Base-by-base conservation (phyloP, 2,797 vertebrate genomes). In the Cygnus olor region DNA sequence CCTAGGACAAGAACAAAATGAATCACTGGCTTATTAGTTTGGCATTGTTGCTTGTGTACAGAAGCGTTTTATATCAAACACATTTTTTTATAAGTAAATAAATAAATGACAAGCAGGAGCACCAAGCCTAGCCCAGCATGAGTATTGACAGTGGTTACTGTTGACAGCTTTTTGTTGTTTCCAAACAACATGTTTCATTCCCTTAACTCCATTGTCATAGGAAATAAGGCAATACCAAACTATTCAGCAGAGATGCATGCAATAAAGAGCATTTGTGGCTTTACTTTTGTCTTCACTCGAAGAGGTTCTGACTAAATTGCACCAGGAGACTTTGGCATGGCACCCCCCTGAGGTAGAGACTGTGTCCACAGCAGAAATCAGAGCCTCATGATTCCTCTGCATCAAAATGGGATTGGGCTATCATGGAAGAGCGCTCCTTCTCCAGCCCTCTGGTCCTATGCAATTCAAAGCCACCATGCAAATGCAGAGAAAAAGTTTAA, bases 161-260 rank as follows among this genome's bases (percentile, higher is more conserved):
- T 93, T 94, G 95, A 97, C 95, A 97, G 94, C 94, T 93, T 97
- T 96, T 93, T 97, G 63, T 91, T 95, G 73, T 95, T 97, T 95
- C 95, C 95, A 94, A 87, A 95, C 91, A 95, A 95, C 85, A 95
- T 94, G 70, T 97, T 97, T 95, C 90, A 95, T 97, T 96, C 86
- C 74, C 77, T 96, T 96, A 91, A 90, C 65, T 96, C 93, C 57
- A 89, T 94, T 96, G 94, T 96, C 93, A 94, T 5, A 87, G 71
- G 85, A 45, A 96, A 78, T 53, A 90, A 69, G 74, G 89, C 73
- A 94, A 80, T 90, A 94, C 83, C 40, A 64, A 92, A 81, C 73
- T 93, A 66, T 95, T 91, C 90, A 83, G 77, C 57, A 53, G 60
- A 85, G 87, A 88, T 6, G 0, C 22, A 32, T 64, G 77, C 88